Base-by-base conservation (phyloP, 2,797 vertebrate genomes). In the Brachyrhaphis roseni region DNA sequence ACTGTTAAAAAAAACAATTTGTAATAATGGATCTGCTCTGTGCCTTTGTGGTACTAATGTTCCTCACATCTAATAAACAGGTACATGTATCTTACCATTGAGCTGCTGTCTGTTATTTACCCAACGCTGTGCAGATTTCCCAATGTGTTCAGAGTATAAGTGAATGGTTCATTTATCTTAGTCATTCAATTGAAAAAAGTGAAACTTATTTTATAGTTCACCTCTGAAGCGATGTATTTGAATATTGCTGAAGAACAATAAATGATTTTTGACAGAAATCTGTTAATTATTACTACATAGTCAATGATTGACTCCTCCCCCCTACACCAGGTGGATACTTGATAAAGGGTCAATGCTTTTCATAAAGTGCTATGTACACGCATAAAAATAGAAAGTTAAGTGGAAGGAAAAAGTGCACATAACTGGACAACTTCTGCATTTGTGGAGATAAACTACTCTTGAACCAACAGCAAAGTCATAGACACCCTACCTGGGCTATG, bases 1-100 rank as follows among this genome's bases (percentile, higher is more conserved):
- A 46, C 93, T 92, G 88, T 85, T 88, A 28, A 83, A 89, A 31
- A 82, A 89, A 75, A 90, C 64, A 47, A 93, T 95, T 95, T 96
- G 94, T 96, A 93, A 91, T 91, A 84, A 93, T 93, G 94, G 95
- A 94, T 96, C 92, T 95, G 93, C 93, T 94, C 94, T 57, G 96
- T 97, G 95, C 95, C 96, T 96, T 97, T 94, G 91, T 95, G 96
- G 95, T 96, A 96, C 95, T 93, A 95, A 96, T 94, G 91, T 92
- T 90, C 90, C 93, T 90, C 93, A 93, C 94, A 91, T 94, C 90
- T 94, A 98, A 98, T 98, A 97, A 96, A 95, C 97, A 96, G 96
- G 95, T 97, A 96, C 95, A 93, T 93, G 96, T 90, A 95, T 96
- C 95, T n/a, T 96, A 95, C 93, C 93, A 94, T 79, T 81, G 31